Percentiles rank a stretch among this genome's conserved stretches.
Evolutionary conservation across 2,113 vertebrate genomes (phyloP).

Genomic region (Phyllopteryx taeniolatus): DNA sequence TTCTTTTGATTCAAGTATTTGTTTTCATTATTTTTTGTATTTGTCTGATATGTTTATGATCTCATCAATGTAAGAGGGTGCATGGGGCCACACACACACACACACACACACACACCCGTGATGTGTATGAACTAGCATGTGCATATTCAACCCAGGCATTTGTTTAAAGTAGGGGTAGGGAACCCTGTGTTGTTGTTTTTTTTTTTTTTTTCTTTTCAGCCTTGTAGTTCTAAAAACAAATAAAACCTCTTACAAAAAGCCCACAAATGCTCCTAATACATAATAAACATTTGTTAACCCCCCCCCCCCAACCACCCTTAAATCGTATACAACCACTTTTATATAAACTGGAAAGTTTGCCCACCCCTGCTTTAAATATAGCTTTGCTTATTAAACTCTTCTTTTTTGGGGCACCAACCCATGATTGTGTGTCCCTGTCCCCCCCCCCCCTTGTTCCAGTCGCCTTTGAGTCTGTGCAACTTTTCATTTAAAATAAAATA

Average conservation of each 20-base stretch:
- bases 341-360: not conserved
- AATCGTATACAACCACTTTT: not conserved
- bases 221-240: not conserved
- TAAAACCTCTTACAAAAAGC: not conserved
- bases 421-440: conserved; percentile 57
- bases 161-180: conserved; percentile 19
- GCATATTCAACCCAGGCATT: conserved; percentile 85
- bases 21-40: conserved; percentile 84
- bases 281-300: not conserved
- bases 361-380: not conserved
- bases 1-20: conserved; percentile 98
- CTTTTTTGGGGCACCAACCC: conserved; percentile 2
- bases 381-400: conserved; percentile 45
- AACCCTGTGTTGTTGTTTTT: conserved; percentile 1
- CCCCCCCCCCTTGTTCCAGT: conserved; percentile 43
- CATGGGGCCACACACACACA: conserved; percentile 51
- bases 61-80: conserved; percentile 56
- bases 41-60: conserved; percentile 79
- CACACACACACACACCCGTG: conserved; percentile 54
- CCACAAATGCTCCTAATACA: not conserved
- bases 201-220: not conserved
- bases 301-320: too few species aligned
- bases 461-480: conserved; percentile 48
- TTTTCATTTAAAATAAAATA: conserved; percentile 16
- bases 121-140: conserved; percentile 71